Conservation (phyloP, 2,797 vertebrate genomes). For the Thaleichthys pacificus region DNA sequence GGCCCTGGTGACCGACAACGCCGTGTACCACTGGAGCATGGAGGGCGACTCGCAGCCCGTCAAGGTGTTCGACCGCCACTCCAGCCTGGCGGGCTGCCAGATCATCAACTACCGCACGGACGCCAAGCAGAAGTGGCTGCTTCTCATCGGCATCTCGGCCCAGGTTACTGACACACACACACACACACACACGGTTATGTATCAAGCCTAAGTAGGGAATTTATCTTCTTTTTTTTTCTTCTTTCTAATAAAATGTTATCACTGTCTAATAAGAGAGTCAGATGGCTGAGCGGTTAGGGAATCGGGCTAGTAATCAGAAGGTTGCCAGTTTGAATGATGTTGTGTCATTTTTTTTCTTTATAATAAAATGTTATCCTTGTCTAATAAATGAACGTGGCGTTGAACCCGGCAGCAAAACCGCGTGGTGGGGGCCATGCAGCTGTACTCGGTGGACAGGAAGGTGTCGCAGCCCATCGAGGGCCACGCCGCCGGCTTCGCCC, state of each 20-base stretch:
- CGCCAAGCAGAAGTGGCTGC: constrained; percentile 97
- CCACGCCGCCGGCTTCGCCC: constrained; percentile 95
- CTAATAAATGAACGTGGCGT: background rate
- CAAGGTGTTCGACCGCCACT: constrained; percentile 97
- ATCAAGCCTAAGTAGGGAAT: no score
- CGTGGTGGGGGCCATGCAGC: constrained; percentile 99
- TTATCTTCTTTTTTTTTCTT: no score
- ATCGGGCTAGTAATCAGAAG: no score
- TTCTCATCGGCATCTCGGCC: constrained; percentile 96
- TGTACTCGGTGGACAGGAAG: constrained; percentile 97
- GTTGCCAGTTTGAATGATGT: no score
- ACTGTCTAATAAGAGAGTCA: no score
- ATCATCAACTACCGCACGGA: constrained; percentile 99
- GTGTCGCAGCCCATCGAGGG: constrained; percentile 98
- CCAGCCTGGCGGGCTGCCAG: constrained; percentile 96
- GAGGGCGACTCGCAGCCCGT: constrained; percentile 97
- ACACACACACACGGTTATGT: background rate
- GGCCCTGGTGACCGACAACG: constrained; percentile 96
- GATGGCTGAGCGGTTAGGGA: no score
- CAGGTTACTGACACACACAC: constrained; percentile 77
- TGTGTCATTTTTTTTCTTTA: no score
- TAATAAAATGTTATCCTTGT: no score
- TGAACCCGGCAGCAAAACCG: constrained; percentile 88
- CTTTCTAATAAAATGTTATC: no score
- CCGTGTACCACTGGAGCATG: constrained; percentile 99